phyloP scores from a whole-genome alignment of 53 echinoderm and acorn worm species.

The Zoroaster sp. region DNA sequence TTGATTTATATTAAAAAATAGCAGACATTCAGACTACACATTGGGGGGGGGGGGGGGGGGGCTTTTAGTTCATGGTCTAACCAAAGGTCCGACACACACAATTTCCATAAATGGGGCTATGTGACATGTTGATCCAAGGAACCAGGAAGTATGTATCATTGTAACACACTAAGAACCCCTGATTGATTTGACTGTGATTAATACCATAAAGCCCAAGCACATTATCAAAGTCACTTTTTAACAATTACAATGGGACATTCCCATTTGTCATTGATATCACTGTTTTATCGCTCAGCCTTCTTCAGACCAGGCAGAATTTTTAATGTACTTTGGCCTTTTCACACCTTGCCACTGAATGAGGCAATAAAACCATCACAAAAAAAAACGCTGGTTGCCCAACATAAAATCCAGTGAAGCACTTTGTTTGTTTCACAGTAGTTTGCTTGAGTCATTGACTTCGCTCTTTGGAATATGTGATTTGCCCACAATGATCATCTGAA shows the following conservation, averaged over 20 bases:
- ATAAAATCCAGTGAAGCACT: constrained; percentile 21
- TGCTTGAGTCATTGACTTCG: neutral
- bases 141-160: no score
- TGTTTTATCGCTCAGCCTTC: constrained; percentile 2
- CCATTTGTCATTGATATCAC: neutral
- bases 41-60: no score
- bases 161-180: no score
- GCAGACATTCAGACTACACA: constrained; percentile 23
- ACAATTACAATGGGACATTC: neutral
- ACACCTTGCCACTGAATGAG: constrained; percentile 31
- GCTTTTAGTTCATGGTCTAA: no score
- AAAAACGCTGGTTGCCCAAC: neutral
- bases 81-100: no score
- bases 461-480: neutral
- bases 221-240: neutral
- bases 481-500: neutral
- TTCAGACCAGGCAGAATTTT: constrained; percentile 15
- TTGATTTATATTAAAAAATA: constrained; percentile 13
- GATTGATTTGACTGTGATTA: no score
- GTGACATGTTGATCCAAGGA: no score
- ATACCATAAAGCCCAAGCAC: neutral
- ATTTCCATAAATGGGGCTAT: no score
- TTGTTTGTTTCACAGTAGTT: constrained; percentile 8
- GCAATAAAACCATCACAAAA: neutral
- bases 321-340: constrained; percentile 45